Evolutionary conservation across 2,797 vertebrate species (phyloP).

Genomic region (Pantherophis alleghaniensis): DNA sequence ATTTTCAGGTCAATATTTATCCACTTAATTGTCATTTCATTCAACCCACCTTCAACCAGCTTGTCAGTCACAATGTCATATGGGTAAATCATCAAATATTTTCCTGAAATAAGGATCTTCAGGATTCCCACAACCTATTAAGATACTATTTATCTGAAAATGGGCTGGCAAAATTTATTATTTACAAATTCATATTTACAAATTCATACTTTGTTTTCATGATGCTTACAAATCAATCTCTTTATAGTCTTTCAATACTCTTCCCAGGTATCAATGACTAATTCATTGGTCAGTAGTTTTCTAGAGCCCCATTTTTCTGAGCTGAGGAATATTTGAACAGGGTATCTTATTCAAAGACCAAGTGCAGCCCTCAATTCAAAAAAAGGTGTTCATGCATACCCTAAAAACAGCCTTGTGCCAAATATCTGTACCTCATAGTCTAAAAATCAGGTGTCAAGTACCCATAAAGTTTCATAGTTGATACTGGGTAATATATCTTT

Average conservation of each 20-base stretch:
- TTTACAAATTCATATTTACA: not conserved
- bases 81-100: not conserved
- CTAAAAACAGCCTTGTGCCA: not conserved
- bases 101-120: not conserved
- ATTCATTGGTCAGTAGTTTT: not conserved
- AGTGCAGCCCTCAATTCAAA: not conserved
- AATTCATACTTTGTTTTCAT: not conserved
- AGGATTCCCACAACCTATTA: not conserved
- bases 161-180: not conserved
- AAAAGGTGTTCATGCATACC: not conserved
- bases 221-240: not conserved
- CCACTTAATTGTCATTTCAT: not conserved
- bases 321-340: not conserved
- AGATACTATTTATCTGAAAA: not conserved
- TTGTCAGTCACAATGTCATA: not conserved
- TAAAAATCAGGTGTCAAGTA: not conserved
- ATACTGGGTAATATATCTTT: not conserved
- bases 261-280: not conserved
- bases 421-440: not conserved
- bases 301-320: not conserved
- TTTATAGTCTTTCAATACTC: not conserved
- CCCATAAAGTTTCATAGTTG: not conserved
- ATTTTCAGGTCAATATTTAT: not conserved
- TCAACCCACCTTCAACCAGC: not conserved
- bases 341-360: not conserved